phyloP scores from a whole-genome alignment of 2,113 vertebrate genomes.

The mouse (Mus musculus) region DNA sequence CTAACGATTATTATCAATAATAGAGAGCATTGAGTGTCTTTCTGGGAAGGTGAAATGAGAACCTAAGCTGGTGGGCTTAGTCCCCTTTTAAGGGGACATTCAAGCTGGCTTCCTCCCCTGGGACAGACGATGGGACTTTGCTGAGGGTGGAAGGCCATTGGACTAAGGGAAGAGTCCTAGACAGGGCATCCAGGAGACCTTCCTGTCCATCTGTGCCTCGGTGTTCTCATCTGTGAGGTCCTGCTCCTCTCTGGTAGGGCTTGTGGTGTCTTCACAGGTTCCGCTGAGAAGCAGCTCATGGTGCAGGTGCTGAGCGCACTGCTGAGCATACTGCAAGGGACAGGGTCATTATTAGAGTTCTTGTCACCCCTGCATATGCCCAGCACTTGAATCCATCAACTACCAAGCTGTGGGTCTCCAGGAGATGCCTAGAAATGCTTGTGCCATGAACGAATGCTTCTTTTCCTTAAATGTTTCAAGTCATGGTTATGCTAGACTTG shows the following conservation, averaged over 20 bases:
- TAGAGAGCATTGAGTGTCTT: not conserved
- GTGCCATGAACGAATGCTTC: not conserved
- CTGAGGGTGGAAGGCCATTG: not conserved
- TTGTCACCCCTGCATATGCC: not conserved
- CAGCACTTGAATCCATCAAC: not conserved
- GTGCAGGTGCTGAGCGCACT: accelerated
- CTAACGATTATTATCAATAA: conserved; percentile 59
- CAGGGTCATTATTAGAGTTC: not conserved
- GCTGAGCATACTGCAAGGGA: accelerated
- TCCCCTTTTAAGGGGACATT: not conserved
- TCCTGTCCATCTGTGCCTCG: not conserved
- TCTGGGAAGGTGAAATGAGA: not conserved
- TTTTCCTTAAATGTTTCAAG: conserved; percentile 36
- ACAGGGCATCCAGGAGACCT: not conserved
- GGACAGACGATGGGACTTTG: not conserved
- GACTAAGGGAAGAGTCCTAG: not conserved
- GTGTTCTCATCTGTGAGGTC: not conserved
- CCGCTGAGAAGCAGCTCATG: accelerated
- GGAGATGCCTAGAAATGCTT: not conserved
- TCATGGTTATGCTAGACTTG: not conserved
- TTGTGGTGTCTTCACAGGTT: not conserved
- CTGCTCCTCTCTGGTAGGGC: not conserved
- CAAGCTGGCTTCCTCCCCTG: not conserved
- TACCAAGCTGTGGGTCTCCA: not conserved
- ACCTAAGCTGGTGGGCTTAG: not conserved